Base-by-base conservation (phyloP, 2,113 vertebrate genomes). In the Hippocampus guttulatus region DNA sequence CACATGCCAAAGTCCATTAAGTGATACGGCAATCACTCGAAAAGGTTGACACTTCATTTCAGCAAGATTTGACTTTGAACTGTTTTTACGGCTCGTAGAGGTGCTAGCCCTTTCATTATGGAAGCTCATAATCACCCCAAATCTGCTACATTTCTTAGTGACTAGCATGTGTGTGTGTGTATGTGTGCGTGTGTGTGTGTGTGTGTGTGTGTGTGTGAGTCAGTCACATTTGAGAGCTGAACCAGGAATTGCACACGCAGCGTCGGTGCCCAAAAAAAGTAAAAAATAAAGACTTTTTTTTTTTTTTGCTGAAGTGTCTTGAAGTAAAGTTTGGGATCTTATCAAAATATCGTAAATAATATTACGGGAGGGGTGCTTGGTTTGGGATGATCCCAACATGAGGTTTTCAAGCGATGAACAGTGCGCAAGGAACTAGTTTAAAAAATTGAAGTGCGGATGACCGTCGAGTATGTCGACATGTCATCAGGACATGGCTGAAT, bases 381-480 rank as follows among this genome's bases (percentile, higher is more conserved):
- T 33, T 33, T 33, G 30, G 30, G 30, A 33, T 33, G 30, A 33
- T 33, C 30, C 30, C 5, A 5, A 33, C 30, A 33, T 33, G 30
- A 33, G 30, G 30, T 33, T 33, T 33, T 33, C 30, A 33, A 33
- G 5, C 5, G 5, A 38, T 7, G 33, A 6, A 6, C 33, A 6
- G 33, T 38, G 33, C 33, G 33, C 33, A 38, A 38, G 33, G 33
- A 38, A 6, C 33, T 6, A 38, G 33, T 38, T 38, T 38, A 74
- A 75, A 75, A 82, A 55, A 80, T 82, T 12, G 76, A 65, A 51
- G 63, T 70, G 23, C 71, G 18, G 76, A 77, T 70, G 71, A 41
- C 66, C 75, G 72, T 78, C 84, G 57, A 67, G 68, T 16, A 68
- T 82, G 86, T 89, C 80, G 87, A 90, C 84, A 85, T 84, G 78